Evolutionary conservation across 2,797 vertebrate genomes (phyloP), one percentile per base, ranked within the genome.

Genomic region (Girardinus metallicus): DNA sequence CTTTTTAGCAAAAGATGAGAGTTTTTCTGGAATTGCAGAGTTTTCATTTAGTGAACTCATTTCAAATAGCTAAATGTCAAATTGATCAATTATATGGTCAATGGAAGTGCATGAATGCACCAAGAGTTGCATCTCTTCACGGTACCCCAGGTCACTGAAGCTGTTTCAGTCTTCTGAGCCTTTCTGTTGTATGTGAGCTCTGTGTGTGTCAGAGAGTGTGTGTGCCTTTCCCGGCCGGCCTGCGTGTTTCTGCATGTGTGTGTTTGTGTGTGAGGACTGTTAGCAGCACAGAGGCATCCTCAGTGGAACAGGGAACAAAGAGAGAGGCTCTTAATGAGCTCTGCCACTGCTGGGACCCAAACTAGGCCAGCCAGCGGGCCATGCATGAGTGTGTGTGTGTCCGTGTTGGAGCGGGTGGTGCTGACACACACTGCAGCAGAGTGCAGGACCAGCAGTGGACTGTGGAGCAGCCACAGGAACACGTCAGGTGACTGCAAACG

Each of bases 261-360:
- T 66, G 73, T 74, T 78, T 80, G 73, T 60, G 66, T 18, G 76
- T 81, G 83, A 10, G 29, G 75, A 47, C 60, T 86, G 83, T 82
- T 86, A 82, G 86, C 85, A 77, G 79, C 79, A 85, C 86, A 87
- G 84, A 91, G 80, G 92, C 82, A 76, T 88, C 87, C 90, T 91
- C 81, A 88, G 90, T 91, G 87, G 89, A 89, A 82, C 73, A 76
- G 84, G 89, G 88, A 93, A 93, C 93, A 94, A 92, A 91, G 87
- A 83, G 51, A 86, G 79, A 80, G 79, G 55, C 88, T 91, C 87
- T 87, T 94, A 94, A 96, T 93, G 91, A 93, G 92, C 88, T 91
- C 90, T 92, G 84, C 86, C 88, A 89, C 89, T 86, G 88, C 91
- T 83, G 82, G 88, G 85, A 87, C 89, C 86, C 87, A 90, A 95